A percentile compares a stretch with the other conserved stretches of the same genome.
Conservation (phyloP, 2,797 vertebrate genomes). For the Enteromius mattozi region DNA sequence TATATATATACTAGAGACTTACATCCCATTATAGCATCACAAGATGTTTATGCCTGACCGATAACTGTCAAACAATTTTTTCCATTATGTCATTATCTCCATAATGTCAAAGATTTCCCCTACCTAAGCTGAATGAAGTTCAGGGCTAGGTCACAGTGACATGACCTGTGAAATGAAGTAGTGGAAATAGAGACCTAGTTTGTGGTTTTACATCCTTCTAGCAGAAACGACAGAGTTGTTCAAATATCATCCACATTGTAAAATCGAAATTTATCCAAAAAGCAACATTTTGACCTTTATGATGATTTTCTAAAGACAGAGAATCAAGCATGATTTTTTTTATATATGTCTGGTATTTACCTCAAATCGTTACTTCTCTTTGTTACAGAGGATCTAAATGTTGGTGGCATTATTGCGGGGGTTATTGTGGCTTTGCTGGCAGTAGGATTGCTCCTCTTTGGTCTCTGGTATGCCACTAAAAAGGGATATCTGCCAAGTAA, state of each 20-base stretch:
- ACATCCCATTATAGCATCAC: too few species aligned
- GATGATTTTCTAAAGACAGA: neutral
- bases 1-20: too few species aligned
- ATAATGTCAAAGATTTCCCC: too few species aligned
- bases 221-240: too few species aligned
- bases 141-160: neutral
- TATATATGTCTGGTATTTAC: neutral
- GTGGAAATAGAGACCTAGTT: too few species aligned
- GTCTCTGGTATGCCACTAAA: constrained; percentile 86
- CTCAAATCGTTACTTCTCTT: neutral
- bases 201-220: too few species aligned
- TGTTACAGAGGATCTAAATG: constrained; percentile 82
- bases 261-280: neutral
- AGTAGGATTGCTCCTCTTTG: constrained; percentile 77
- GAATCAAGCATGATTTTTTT: neutral
- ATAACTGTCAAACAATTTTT: too few species aligned
- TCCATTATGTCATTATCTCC: too few species aligned
- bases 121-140: neutral
- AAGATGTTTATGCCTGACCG: too few species aligned
- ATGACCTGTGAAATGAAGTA: neutral
- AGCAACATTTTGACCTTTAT: neutral
- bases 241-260: too few species aligned
- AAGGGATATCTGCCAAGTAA: constrained; percentile 89
- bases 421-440: constrained; percentile 85
- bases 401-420: constrained; percentile 87